Base-by-base conservation (phyloP, 1,140 invertebrate genomes). In the Hyphantria cunea region DNA sequence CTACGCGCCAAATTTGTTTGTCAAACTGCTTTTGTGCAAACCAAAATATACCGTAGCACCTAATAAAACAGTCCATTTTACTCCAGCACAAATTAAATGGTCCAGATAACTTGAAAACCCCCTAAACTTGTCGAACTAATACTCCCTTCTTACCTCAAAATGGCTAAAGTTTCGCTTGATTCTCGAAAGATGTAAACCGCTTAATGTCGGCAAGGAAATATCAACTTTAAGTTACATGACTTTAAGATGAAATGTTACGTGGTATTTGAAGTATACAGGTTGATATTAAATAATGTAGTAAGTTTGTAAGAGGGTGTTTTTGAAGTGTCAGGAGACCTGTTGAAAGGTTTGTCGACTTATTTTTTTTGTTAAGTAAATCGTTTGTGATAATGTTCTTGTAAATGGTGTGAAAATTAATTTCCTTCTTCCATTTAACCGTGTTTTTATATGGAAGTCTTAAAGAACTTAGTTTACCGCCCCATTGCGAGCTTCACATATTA, bases 121-220 rank as follows among this genome's bases (percentile, higher is more conserved):
- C 68, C 77, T 76, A 78, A 79, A 81, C 71, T 86, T 84, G 80
- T 84, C 79, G 76, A 84, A 86, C 83, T 86, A 86, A 86, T 84
- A 80, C 81, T 74, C 73, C 66, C 75, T 78, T 78, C 82, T 80
- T 80, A 82, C 80, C 81, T 74, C 69, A 80, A 84, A 86, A 86
- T 78, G 81, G 76, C 72, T 74, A 72, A 86, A 84, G 76, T 86
- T 84, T 69, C 42, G 44, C 17, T 55, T 50, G 51, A 64, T 55
- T 56, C 53, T 66, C 55, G 37, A 56, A 62, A 37, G 64, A 50
- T 58, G 31, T 58, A 71, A 62, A 37, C 54, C 17, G 32, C 53
- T 50, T 51, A 37, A 25, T 47, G 15, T 58, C 11, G 34, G 31
- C 41, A 59, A 50, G 49, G 32, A 51, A 73, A 63, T 60, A 56